A percentile compares a stretch with the other conserved stretches of the same genome.
Evolutionary conservation across 2,113 vertebrate species (phyloP).

Genomic region (Nothoprocta pentlandii): DNA sequence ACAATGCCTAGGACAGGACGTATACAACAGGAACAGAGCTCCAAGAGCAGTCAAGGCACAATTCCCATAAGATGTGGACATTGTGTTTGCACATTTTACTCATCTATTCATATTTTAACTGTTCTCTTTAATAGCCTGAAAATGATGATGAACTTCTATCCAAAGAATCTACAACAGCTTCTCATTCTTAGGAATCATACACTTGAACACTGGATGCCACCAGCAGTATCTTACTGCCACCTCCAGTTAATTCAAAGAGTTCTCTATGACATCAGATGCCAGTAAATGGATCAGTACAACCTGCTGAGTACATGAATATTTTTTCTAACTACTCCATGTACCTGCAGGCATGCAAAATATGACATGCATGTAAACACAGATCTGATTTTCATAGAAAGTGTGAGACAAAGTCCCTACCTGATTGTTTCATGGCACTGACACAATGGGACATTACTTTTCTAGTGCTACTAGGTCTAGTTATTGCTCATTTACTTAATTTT

Average conservation of each 20-base stretch:
- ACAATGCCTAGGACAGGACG: neutral
- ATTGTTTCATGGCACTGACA: neutral
- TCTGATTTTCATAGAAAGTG: neutral
- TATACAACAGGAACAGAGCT: neutral
- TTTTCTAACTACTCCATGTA: neutral
- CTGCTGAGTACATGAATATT: neutral
- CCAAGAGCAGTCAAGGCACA: neutral
- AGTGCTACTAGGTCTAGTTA: neutral
- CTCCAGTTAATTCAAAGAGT: neutral
- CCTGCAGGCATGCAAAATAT: neutral
- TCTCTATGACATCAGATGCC: neutral
- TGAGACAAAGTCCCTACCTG: neutral
- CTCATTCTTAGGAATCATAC: slow-evolving; percentile 8
- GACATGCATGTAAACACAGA: neutral
- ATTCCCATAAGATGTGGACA: neutral
- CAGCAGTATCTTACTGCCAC: neutral
- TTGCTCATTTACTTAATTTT: neutral
- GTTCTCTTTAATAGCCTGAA: neutral
- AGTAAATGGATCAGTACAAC: neutral
- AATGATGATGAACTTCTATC: neutral
- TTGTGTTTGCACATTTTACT: neutral
- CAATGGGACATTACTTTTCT: neutral
- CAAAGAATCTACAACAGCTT: neutral
- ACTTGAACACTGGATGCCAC: neutral
- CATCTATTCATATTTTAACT: neutral